Evolutionary conservation across 2,797 vertebrate genomes (phyloP), one percentile per base, ranked within the genome.

Genomic region (Scolopax rusticola): DNA sequence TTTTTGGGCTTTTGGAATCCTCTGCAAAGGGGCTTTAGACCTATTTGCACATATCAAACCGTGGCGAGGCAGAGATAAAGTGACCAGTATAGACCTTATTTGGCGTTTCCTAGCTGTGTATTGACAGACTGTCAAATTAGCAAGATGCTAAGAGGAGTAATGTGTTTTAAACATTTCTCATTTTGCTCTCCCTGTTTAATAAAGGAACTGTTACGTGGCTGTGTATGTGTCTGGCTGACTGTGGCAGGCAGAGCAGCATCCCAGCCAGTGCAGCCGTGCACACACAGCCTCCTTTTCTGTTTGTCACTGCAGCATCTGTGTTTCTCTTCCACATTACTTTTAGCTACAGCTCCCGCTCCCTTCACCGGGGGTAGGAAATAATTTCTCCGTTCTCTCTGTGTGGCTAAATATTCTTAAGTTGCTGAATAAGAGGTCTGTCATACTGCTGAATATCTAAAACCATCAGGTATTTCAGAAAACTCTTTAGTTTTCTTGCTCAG

Each of bases 271-370:
- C 45, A 91, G 70, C 61, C 50, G 67, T 74, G 82, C 0, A 2
- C 64, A 76, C 2, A 4, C 69, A 67, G 76, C 10, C 57, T 71
- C 17, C 7, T 50, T 48, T 50, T 48, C 38, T 54, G 41, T 64
- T 27, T 84, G 86, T 82, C 83, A 41, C 90, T 96, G 87, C 69
- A 94, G 77, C 83, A 79, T 84, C 74, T 86, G 48, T 47, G 56
- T 82, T 94, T 68, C 75, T 86, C 40, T 51, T 84, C 61, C 67
- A n/a, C 56, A 4, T 68, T 33, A 61, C 68, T 27, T 63, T 27
- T 63, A 61, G 64, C 65, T 73, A 17, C 83, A 76, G 38, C 63
- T 93, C 60, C 79, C 1, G 2, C 68, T 77, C 53, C 60, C 65
- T 61, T 84, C 68, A 76, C 33, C 0, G 1, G 45, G 51, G 45